Evolutionary conservation across 2,888 invertebrate genomes (phyloP).

Genomic region (Sphaerophoria rueppellii): DNA sequence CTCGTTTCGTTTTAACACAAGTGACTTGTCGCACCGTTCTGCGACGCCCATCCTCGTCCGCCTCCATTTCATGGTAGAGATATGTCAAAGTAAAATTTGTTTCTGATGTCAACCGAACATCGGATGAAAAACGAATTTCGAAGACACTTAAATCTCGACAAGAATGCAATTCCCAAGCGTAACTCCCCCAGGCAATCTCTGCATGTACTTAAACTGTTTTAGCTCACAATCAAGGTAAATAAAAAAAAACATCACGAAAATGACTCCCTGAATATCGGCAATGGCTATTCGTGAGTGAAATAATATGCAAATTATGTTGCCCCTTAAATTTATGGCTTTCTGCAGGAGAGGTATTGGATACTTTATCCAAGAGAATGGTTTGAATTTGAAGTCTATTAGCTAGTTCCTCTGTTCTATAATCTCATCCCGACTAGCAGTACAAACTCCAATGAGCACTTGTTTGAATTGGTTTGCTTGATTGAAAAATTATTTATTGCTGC

Average conservation of each 20-base stretch:
- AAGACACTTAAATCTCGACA: conserved; percentile 67
- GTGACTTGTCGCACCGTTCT: conserved; percentile 6
- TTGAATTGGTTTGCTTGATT: conserved; percentile 60
- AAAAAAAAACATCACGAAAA: neutral
- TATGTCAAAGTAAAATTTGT: conserved; percentile 71
- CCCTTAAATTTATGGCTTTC: conserved; percentile 5
- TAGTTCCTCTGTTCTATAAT: conserved; percentile 23
- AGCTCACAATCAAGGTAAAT: conserved; percentile 57
- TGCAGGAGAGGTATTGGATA: neutral
- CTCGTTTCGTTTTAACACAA: neutral
- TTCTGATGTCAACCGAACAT: conserved; percentile 70
- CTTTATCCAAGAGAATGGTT: neutral
- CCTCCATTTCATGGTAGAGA: conserved; percentile 29
- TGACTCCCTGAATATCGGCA: conserved; percentile 24
- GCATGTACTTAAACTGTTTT: conserved; percentile 13
- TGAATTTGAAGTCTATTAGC: conserved; percentile 46
- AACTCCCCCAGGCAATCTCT: conserved; percentile 60
- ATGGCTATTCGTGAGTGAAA: conserved; percentile 47
- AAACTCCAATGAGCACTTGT: conserved; percentile 51
- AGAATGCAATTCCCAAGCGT: conserved; percentile 40
- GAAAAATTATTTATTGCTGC: conserved; percentile 69
- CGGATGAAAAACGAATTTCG: conserved; percentile 70
- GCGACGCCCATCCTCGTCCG: neutral
- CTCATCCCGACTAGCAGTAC: neutral
- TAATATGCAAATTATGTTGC: conserved; percentile 58